Evolutionary conservation across 1,140 invertebrate genomes (phyloP).

Genomic region (Pogonognathellus flavescens): DNA sequence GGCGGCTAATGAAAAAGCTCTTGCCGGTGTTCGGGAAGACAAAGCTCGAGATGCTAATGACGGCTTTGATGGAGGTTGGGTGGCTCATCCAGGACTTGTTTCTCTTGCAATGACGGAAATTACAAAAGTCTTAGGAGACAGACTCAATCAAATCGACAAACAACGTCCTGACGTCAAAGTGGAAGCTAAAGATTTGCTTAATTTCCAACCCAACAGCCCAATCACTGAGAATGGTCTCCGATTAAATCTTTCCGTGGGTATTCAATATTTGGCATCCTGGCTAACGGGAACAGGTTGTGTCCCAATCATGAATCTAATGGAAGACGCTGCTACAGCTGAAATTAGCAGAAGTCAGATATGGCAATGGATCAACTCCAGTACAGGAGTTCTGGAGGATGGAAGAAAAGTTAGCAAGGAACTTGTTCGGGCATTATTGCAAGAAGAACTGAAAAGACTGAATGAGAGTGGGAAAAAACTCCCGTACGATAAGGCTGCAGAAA

Average conservation of each 20-base stretch:
- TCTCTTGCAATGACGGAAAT: constrained; percentile 70
- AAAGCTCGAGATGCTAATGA: constrained; percentile 76
- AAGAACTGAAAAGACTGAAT: constrained; percentile 70
- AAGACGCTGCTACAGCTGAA: constrained; percentile 82
- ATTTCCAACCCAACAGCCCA: constrained; percentile 54
- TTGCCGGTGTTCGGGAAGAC: constrained; percentile 81
- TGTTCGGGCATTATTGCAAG: constrained; percentile 68
- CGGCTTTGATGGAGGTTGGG: constrained; percentile 71
- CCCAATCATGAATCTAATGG: constrained; percentile 74
- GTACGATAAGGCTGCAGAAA: constrained; percentile 72
- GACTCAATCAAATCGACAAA: constrained; percentile 70
- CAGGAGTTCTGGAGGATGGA: constrained; percentile 71
- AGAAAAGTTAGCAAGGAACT: constrained; percentile 71
- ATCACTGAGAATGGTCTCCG: constrained; percentile 72
- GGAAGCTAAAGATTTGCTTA: constrained; percentile 57
- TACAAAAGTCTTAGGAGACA: constrained; percentile 74
- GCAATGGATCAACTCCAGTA: constrained; percentile 77
- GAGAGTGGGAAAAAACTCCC: constrained; percentile 69
- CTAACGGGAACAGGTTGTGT: constrained; percentile 75
- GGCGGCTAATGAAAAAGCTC: constrained; percentile 75
- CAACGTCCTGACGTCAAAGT: constrained; percentile 52
- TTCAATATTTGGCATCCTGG: constrained; percentile 80
- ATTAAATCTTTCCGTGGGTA: constrained; percentile 77
- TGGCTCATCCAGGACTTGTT: constrained; percentile 68
- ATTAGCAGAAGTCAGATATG: constrained; percentile 81